Conservation (phyloP, 2,888 invertebrate genomes). For the Sialis fuliginosa region DNA sequence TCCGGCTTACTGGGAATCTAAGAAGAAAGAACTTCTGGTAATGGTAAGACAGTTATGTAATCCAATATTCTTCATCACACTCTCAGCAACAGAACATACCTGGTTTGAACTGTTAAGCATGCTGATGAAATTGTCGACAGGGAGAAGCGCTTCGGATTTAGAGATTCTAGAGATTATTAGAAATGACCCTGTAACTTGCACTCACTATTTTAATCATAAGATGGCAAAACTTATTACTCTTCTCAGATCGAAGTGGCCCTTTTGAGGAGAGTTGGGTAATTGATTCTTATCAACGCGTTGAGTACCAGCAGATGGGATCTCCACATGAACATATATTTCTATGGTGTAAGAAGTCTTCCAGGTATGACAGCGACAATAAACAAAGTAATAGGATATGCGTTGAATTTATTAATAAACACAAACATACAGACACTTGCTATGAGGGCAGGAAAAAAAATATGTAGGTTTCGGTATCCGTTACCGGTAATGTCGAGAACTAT, state of each 20-base stretch:
- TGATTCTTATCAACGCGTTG: constrained; percentile 11
- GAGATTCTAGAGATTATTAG: constrained; percentile 8
- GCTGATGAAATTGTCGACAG: constrained; percentile 4
- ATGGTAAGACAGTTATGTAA: constrained; percentile 11
- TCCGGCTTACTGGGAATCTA: constrained; percentile 11
- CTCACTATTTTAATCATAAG: constrained; percentile 9
- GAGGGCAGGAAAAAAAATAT: constrained; percentile 10
- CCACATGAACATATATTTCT: constrained; percentile 10
- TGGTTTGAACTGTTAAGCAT: constrained; percentile 10
- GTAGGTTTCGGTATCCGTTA: constrained; percentile 9
- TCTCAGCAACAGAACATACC: constrained; percentile 9
- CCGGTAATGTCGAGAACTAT: constrained; percentile 7
- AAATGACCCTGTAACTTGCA: constrained; percentile 13
- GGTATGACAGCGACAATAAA: not conserved
- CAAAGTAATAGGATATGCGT: constrained; percentile 10
- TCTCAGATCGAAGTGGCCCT: constrained; percentile 5
- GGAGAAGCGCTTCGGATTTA: constrained; percentile 1
- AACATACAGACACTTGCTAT: constrained; percentile 11
- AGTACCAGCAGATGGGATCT: constrained; percentile 14
- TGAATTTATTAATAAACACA: constrained; percentile 8
- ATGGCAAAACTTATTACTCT: constrained; percentile 6
- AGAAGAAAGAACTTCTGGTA: constrained; percentile 10
- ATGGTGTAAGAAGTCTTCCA: constrained; percentile 9
- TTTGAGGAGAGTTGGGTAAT: constrained; percentile 7
- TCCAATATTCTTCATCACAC: constrained; percentile 10